Evolutionary conservation across 2,797 vertebrate species (phyloP).

Genomic region (Dryobates pubescens): DNA sequence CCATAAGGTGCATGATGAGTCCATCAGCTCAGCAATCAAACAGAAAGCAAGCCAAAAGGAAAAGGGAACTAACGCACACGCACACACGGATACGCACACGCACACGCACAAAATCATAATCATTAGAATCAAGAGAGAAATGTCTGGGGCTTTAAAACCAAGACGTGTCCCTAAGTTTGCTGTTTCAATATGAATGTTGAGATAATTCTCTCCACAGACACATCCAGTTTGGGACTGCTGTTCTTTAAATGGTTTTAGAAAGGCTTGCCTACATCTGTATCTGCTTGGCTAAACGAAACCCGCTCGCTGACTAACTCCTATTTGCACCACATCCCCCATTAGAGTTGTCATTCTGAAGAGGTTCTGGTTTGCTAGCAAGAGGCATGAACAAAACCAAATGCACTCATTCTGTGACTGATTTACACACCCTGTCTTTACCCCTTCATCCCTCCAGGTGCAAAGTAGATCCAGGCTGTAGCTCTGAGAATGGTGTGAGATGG

Average conservation of each 20-base stretch:
- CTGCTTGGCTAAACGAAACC: constrained; percentile 30
- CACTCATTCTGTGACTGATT: neutral
- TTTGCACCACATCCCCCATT: neutral
- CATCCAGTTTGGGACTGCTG: neutral
- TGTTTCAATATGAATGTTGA: neutral
- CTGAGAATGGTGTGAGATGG: neutral
- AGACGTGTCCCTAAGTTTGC: constrained; percentile 31
- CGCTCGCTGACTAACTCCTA: neutral
- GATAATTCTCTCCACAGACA: constrained; percentile 34
- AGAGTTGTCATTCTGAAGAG: neutral
- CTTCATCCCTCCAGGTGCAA: neutral
- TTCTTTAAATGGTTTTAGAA: neutral
- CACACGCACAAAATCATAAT: constrained; percentile 29
- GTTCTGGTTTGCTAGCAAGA: neutral
- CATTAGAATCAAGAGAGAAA: constrained; percentile 35
- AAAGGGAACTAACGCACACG: neutral
- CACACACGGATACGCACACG: neutral
- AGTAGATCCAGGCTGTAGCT: neutral
- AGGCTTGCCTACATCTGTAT: neutral
- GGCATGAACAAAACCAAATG: neutral
- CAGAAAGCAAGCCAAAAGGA: constrained; percentile 32
- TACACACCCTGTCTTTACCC: neutral
- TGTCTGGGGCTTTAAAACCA: constrained; percentile 45
- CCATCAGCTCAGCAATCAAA: constrained; percentile 44
- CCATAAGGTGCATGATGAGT: constrained; percentile 57